phyloP scores from a whole-genome alignment of 2,888 invertebrate genomes.

The Ormia ochracea region DNA sequence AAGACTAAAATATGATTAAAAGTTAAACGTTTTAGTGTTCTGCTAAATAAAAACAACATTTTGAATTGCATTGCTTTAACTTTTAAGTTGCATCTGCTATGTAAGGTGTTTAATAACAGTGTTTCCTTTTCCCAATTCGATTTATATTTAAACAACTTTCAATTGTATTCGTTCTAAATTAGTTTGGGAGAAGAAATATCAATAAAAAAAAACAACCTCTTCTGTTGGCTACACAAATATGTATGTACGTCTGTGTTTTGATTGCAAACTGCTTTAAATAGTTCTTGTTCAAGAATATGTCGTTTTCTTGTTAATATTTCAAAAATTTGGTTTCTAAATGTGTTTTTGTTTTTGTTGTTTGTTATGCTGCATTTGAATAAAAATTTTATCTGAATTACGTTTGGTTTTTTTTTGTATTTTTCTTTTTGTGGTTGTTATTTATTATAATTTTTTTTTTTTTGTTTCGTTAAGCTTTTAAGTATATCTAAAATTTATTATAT shows the following conservation, averaged over 20 bases:
- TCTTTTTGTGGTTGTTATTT: constrained; percentile 21
- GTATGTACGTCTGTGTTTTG: too few relatives aligned
- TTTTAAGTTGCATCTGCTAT: too few relatives aligned
- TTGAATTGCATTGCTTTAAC: too few relatives aligned
- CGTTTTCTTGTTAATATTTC: constrained; percentile 9
- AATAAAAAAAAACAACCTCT: background rate
- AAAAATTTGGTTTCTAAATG: constrained; percentile 9
- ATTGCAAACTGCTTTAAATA: background rate
- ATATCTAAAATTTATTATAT: constrained; percentile 53
- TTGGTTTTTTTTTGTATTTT: constrained; percentile 53
- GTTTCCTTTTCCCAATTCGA: too few relatives aligned
- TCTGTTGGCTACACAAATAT: background rate
- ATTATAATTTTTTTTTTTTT: background rate
- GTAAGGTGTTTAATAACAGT: too few relatives aligned
- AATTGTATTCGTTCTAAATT: background rate
- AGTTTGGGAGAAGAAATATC: background rate
- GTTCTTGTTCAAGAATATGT: constrained; percentile 24
- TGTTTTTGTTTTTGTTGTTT: constrained; percentile 41
- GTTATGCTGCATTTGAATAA: constrained; percentile 36
- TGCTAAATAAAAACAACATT: too few relatives aligned
- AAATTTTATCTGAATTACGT: constrained; percentile 35
- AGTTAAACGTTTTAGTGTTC: too few relatives aligned
- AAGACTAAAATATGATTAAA: too few relatives aligned
- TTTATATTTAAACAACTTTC: background rate
- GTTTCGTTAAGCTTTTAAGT: constrained; percentile 59